Evolutionary conservation across 2,888 invertebrate genomes (phyloP).

Genomic region (Epinotia nisella): DNA sequence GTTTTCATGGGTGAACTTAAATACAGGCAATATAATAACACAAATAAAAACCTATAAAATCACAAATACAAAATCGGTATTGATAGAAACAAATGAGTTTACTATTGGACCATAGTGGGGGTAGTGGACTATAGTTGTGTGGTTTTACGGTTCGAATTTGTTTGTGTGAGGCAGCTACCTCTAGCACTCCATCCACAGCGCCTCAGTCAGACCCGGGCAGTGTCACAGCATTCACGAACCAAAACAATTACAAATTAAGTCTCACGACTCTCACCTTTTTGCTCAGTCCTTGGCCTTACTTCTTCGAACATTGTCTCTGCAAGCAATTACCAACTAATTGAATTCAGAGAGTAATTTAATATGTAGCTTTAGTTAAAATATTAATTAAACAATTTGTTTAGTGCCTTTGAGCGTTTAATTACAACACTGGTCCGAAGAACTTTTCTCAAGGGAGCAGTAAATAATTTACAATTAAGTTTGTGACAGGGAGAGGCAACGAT

Average conservation of each 20-base stretch:
- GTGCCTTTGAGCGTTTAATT: conserved; percentile 50
- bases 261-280: conserved; percentile 17
- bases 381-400: conserved; percentile 49
- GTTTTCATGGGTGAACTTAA: no score
- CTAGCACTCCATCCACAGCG: conserved; percentile 24
- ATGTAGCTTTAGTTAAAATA: conserved; percentile 40
- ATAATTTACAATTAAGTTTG: conserved; percentile 52
- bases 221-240: conserved; percentile 41
- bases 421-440: conserved; percentile 46
- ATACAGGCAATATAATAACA: no score
- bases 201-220: conserved; percentile 55
- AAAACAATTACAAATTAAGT: conserved; percentile 34
- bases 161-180: not conserved
- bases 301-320: conserved; percentile 12
- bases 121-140: no score
- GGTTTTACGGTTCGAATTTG: no score
- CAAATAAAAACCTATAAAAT: no score
- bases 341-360: conserved; percentile 41
- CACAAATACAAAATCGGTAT: no score
- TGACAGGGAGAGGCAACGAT: conserved; percentile 44
- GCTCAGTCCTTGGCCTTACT: conserved; percentile 14
- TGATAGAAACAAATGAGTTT: no score
- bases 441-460: conserved; percentile 47
- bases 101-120: no score
- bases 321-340: conserved; percentile 38